Percentiles rank a stretch among this genome's conserved stretches.
These are phyloP conservation scores for Protonibea diacanthus DNA, from an alignment of 2,797 vertebrate genomes.

Conservation along the genomic window DNA sequence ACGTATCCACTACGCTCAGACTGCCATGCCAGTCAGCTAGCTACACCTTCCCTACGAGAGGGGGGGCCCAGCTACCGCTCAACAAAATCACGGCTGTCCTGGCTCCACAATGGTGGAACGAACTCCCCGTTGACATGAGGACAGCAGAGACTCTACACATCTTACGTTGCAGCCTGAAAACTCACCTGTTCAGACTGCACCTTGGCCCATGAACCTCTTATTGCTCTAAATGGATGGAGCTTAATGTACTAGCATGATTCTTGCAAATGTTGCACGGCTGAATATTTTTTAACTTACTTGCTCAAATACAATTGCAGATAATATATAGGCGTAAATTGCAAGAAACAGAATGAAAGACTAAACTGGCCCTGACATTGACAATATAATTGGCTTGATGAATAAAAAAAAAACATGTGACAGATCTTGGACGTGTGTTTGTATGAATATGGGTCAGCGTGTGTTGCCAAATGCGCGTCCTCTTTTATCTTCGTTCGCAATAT, in stretches of 20 bases:
- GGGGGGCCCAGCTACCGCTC: too few relatives aligned
- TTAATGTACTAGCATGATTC: background rate
- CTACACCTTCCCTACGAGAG: background rate
- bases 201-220: too few relatives aligned
- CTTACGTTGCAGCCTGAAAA: too few relatives aligned
- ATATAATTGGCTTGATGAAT: slow-evolving; percentile 26
- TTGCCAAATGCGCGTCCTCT: slow-evolving; percentile 26
- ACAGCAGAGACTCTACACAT: too few relatives aligned
- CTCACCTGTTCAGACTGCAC: too few relatives aligned
- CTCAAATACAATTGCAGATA: background rate
- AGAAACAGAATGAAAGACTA: slow-evolving; percentile 16
- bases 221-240: background rate
- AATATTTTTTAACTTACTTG: background rate
- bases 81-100: too few relatives aligned
- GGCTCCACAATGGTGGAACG: too few relatives aligned
- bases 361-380: slow-evolving; percentile 10
- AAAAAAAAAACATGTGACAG: slow-evolving; percentile 13
- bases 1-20: background rate
- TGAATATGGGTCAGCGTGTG: slow-evolving; percentile 42
- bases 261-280: background rate
- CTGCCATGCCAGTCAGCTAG: background rate
- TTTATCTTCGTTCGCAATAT: slow-evolving; percentile 41
- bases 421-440: slow-evolving; percentile 40
- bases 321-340: background rate
- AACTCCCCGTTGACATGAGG: too few relatives aligned